Evolutionary conservation across 2,113 vertebrate species (phyloP).

Genomic region (Phasianus colchicus): DNA sequence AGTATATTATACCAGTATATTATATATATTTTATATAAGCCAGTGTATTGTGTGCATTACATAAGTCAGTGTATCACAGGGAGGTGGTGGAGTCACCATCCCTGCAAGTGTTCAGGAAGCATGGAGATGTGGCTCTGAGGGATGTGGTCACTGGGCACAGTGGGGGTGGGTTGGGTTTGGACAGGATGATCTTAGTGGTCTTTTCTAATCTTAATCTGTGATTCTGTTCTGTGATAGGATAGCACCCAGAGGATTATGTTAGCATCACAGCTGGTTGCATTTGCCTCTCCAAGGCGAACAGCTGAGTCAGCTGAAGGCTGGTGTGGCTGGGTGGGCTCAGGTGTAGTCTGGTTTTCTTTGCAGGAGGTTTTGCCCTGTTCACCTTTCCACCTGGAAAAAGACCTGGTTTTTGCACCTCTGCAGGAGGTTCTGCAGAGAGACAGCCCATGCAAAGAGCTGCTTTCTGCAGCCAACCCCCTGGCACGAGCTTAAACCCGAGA

Average conservation of each 20-base stretch:
- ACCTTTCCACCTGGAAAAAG: not conserved
- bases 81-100: no score
- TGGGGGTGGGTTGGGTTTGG: no score
- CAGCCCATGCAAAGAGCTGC: not conserved
- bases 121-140: no score
- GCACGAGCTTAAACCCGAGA: accelerated
- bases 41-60: no score
- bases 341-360: not conserved
- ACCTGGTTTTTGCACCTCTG: not conserved
- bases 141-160: no score
- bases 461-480: not conserved
- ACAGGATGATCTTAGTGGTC: no score
- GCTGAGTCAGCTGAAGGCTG: not conserved
- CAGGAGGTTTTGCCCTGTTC: not conserved
- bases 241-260: not conserved
- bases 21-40: no score
- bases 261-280: not conserved
- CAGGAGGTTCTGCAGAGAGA: not conserved
- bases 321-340: not conserved
- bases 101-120: no score
- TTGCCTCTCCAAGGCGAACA: not conserved
- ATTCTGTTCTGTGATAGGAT: no score
- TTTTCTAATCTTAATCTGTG: no score
- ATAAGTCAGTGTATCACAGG: not conserved
- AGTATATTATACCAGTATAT: not conserved